These are phyloP conservation scores for Eulemur macaco DNA, from an alignment of 2,113 vertebrate genomes.

Conservation along the genomic window DNA sequence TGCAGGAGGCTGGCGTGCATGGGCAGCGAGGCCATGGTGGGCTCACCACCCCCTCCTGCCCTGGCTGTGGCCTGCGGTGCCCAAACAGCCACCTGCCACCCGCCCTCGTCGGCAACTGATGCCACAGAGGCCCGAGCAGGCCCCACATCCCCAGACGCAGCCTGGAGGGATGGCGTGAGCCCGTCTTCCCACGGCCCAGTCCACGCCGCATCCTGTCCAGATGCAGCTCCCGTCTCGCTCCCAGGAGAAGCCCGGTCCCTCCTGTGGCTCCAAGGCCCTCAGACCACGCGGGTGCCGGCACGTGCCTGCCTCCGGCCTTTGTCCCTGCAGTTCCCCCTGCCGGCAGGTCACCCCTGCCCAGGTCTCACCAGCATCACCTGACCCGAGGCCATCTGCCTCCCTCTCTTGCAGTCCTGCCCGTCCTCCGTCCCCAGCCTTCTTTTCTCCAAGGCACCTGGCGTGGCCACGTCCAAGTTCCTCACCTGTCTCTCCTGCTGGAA, in stretches of 20 bases:
- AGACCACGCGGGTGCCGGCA: fast-evolving
- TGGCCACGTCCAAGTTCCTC: fast-evolving
- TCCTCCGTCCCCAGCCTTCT: neutral
- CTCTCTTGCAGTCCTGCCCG: fast-evolving
- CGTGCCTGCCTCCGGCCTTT: neutral
- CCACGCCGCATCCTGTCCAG: neutral
- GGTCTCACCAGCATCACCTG: neutral
- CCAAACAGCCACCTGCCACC: neutral
- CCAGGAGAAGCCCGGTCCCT: neutral
- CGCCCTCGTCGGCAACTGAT: neutral
- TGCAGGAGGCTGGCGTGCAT: neutral
- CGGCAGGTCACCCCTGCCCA: neutral
- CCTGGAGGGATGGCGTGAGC: no score
- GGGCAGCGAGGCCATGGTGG: neutral
- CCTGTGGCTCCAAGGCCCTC: neutral
- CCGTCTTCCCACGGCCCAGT: neutral
- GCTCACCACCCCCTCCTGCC: no score
- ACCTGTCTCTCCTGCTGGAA: neutral
- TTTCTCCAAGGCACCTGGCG: neutral
- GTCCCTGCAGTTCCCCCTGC: neutral
- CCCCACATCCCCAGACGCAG: neutral
- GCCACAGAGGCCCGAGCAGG: neutral
- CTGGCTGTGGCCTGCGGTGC: neutral
- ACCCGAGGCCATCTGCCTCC: fast-evolving
- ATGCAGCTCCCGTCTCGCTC: fast-evolving